Conservation (phyloP, 2,797 vertebrate species). For the Meda fulgida region DNA sequence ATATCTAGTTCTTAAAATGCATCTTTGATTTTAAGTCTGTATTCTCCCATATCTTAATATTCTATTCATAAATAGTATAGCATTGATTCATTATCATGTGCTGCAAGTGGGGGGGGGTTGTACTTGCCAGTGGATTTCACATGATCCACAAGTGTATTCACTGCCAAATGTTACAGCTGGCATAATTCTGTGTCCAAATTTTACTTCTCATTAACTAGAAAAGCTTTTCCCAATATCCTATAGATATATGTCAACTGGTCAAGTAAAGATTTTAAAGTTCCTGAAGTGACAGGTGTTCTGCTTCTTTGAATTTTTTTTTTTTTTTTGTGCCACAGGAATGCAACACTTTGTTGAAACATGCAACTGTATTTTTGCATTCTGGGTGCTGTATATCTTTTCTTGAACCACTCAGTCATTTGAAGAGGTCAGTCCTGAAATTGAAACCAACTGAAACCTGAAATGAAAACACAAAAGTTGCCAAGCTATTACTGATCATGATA, state of each 20-base stretch:
- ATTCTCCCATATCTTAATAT: constrained; percentile 6
- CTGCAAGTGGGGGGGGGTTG: neutral
- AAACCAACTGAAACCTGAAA: neutral
- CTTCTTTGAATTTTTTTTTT: neutral
- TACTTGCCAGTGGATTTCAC: constrained; percentile 23
- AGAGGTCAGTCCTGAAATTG: neutral
- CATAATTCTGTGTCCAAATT: constrained; percentile 9
- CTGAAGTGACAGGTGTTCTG: neutral
- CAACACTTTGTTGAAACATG: neutral
- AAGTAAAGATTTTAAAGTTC: neutral
- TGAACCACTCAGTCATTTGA: neutral
- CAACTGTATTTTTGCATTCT: constrained; percentile 13
- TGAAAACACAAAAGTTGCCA: neutral
- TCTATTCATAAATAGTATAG: constrained; percentile 9
- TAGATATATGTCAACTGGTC: neutral
- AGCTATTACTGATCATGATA: neutral
- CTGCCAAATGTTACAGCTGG: constrained; percentile 27
- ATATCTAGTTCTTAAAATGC: constrained; percentile 15
- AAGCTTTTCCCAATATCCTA: constrained; percentile 5
- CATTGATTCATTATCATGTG: neutral
- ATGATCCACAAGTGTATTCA: constrained; percentile 15
- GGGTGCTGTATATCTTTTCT: neutral
- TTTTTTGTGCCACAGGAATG: neutral
- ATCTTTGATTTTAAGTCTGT: neutral
- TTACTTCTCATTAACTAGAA: constrained; percentile 20